Conservation (phyloP, 1,140 invertebrate species). For the Drosophila sproati region DNA sequence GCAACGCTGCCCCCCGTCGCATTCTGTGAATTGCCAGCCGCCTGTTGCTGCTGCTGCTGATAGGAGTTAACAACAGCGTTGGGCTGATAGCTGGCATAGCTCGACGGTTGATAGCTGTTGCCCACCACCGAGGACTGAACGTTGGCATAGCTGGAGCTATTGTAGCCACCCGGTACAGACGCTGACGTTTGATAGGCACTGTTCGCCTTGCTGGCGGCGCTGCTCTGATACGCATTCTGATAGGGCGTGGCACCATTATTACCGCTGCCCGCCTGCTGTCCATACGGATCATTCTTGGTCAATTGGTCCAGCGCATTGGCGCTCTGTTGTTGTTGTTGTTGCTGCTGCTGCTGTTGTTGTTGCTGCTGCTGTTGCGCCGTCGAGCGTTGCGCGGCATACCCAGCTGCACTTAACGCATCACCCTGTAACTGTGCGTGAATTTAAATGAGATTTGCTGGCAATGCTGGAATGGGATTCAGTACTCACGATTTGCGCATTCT, state of each 20-base stretch:
- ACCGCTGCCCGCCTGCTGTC: slow-evolving; percentile 62
- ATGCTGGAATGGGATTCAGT: neutral
- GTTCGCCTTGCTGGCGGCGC: slow-evolving; percentile 60
- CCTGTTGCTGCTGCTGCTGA: slow-evolving; percentile 72
- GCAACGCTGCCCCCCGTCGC: slow-evolving; percentile 56
- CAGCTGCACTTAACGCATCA: slow-evolving; percentile 67
- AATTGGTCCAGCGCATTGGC: slow-evolving; percentile 78
- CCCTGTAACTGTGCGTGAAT: slow-evolving; percentile 41
- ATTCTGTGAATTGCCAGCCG: slow-evolving; percentile 49
- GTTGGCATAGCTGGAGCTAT: slow-evolving; percentile 75
- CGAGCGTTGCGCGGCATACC: slow-evolving; percentile 64
- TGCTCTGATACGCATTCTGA: slow-evolving; percentile 78
- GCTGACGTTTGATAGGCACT: slow-evolving; percentile 73
- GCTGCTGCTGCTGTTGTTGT: slow-evolving; percentile 23
- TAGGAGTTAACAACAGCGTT: slow-evolving; percentile 80
- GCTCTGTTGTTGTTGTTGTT: slow-evolving; percentile 55
- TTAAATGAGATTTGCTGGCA: neutral
- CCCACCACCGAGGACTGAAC: slow-evolving; percentile 80
- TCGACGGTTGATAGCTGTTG: slow-evolving; percentile 78
- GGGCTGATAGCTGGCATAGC: slow-evolving; percentile 80
- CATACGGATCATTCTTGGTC: slow-evolving; percentile 81
- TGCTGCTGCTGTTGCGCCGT: slow-evolving; percentile 49
- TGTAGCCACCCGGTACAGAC: slow-evolving; percentile 54
- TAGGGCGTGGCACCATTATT: slow-evolving; percentile 57
- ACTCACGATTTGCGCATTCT: slow-evolving; percentile 80